Conservation (phyloP, 2,113 vertebrate species). For the Prionailurus viverrinus region DNA sequence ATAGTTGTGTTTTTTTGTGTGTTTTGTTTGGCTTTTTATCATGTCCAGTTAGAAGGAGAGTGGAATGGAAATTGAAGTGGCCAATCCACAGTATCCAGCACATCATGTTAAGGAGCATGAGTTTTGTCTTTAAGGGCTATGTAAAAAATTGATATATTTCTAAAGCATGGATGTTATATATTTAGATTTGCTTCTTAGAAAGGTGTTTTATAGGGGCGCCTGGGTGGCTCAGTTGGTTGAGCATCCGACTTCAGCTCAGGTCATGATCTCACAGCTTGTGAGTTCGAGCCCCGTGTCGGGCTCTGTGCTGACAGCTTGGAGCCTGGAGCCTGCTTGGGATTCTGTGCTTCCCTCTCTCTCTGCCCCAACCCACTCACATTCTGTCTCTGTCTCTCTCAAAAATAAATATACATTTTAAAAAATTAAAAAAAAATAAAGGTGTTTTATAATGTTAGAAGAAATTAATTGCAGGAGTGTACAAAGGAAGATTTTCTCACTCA, state of each 20-base stretch:
- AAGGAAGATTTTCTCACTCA: neutral
- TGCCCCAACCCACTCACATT: no score
- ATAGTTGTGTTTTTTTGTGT: neutral
- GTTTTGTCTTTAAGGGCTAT: conserved; percentile 31
- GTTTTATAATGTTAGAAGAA: neutral
- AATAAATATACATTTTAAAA: no score
- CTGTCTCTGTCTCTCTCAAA: no score
- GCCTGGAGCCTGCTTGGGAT: no score
- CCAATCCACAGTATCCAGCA: neutral
- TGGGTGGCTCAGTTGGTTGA: no score
- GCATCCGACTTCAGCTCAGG: no score
- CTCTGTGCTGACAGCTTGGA: no score
- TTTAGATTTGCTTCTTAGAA: conserved; percentile 10
- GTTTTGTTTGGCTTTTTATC: neutral
- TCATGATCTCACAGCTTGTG: no score
- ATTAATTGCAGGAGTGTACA: neutral
- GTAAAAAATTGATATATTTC: conserved; percentile 6
- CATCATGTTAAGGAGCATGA: neutral
- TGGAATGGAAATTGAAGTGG: neutral
- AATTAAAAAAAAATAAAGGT: neutral
- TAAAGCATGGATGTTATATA: neutral
- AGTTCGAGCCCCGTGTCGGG: no score
- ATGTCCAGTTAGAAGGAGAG: neutral
- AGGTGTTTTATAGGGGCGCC: neutral
- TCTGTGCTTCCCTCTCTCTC: no score